phyloP scores from a whole-genome alignment of 2,888 invertebrate species.

The Standfussiana lucernea region DNA sequence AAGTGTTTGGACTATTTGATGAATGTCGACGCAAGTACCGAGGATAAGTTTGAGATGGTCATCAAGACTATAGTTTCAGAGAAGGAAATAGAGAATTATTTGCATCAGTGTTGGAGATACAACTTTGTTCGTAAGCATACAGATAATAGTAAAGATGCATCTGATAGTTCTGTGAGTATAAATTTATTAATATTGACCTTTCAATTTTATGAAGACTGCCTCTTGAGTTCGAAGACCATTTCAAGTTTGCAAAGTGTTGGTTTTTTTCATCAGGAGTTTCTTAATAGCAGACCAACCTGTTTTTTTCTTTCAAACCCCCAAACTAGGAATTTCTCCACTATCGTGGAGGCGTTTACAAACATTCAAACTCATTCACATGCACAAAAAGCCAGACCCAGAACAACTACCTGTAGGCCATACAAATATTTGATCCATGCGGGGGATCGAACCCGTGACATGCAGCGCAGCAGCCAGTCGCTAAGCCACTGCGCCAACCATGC shows the following conservation, averaged over 20 bases:
- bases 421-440: too few species aligned
- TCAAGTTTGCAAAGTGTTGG: background rate
- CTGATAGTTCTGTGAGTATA: constrained; percentile 76
- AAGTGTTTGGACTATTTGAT: constrained; percentile 79
- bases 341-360: too few species aligned
- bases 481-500: too few species aligned
- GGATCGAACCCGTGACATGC: too few species aligned
- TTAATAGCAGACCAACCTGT: background rate
- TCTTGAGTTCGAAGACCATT: background rate
- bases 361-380: too few species aligned
- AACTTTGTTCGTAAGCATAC: constrained; percentile 79
- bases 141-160: constrained; percentile 69
- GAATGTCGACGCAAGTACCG: constrained; percentile 83
- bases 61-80: constrained; percentile 78
- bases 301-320: too few species aligned
- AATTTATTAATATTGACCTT: background rate
- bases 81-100: constrained; percentile 85
- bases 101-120: constrained; percentile 86
- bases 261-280: background rate
- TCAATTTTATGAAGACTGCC: background rate
- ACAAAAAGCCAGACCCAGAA: too few species aligned
- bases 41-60: constrained; percentile 84
- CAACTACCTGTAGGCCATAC: too few species aligned
- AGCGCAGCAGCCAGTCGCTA: too few species aligned
- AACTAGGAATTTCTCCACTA: too few species aligned